Percentiles rank a stretch among this genome's conserved stretches.
Conservation (phyloP, 2,888 invertebrate species). For the Nomada lathburiana region DNA sequence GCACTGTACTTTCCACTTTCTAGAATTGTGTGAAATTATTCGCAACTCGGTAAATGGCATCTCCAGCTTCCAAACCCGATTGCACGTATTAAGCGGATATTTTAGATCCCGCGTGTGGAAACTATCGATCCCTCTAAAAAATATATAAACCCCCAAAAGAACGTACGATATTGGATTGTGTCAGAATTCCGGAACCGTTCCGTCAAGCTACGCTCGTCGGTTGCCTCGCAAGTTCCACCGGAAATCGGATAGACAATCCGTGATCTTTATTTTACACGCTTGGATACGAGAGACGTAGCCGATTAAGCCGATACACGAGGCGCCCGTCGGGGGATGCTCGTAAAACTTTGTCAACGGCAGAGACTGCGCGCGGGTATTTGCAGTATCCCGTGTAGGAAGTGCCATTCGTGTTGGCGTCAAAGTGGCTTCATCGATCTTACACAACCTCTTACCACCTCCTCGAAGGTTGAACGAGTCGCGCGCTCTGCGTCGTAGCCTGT, state of each 20-base stretch:
- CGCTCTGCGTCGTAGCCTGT: slow-evolving; percentile 32
- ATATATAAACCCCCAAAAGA: neutral
- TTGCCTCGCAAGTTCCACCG: neutral
- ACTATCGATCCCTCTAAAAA: too few relatives aligned
- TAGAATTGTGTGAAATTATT: too few relatives aligned
- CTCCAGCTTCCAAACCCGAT: too few relatives aligned
- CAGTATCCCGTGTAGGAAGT: slow-evolving; percentile 60
- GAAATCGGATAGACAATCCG: slow-evolving; percentile 16
- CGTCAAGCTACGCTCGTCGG: neutral
- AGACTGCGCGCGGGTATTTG: slow-evolving; percentile 61
- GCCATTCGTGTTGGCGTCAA: slow-evolving; percentile 65
- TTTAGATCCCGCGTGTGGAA: too few relatives aligned
- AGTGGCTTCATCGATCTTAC: slow-evolving; percentile 68
- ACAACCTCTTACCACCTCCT: slow-evolving; percentile 64
- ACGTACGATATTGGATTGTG: neutral
- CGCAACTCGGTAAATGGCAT: too few relatives aligned
- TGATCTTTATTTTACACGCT: slow-evolving; percentile 38
- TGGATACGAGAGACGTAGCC: slow-evolving; percentile 14
- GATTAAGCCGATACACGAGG: slow-evolving; percentile 50
- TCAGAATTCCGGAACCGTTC: neutral
- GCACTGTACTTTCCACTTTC: too few relatives aligned
- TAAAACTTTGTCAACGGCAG: slow-evolving; percentile 61
- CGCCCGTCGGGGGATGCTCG: slow-evolving; percentile 34
- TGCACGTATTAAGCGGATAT: too few relatives aligned
- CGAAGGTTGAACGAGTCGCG: slow-evolving; percentile 52